Conservation (phyloP, 2,113 vertebrate species). For the Vanacampus margaritifer region DNA sequence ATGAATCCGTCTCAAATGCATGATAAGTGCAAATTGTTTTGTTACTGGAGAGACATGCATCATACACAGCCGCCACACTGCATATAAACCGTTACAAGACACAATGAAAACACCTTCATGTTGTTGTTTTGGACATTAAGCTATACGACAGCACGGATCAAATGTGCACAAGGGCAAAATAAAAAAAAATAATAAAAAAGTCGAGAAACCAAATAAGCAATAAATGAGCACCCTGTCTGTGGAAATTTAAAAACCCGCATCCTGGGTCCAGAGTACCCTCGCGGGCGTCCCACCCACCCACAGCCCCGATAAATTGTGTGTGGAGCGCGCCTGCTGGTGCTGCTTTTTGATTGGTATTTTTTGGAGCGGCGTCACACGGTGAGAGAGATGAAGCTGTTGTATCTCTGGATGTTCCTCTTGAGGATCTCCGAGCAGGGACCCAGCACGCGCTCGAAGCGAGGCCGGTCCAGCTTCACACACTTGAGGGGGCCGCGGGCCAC, state of each 20-base stretch:
- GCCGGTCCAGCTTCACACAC: constrained; percentile 93
- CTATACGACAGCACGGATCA: constrained; percentile 71
- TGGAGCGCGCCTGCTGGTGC: constrained; percentile 47
- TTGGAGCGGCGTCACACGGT: constrained; percentile 77
- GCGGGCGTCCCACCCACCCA: too few relatives aligned
- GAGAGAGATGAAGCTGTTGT: constrained; percentile 98
- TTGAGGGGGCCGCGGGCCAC: constrained; percentile 91
- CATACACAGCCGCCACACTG: constrained; percentile 56
- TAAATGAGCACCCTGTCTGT: constrained; percentile 44
- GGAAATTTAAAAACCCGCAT: constrained; percentile 34
- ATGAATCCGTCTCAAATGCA: constrained; percentile 36
- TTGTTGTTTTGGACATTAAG: constrained; percentile 67
- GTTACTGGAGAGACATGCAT: constrained; percentile 50
- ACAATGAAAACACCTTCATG: constrained; percentile 26
- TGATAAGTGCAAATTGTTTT: constrained; percentile 37
- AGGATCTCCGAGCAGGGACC: constrained; percentile 97
- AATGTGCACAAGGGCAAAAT: constrained; percentile 72
- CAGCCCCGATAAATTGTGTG: constrained; percentile 37
- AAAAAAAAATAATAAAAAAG: constrained; percentile 48
- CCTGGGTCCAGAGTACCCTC: constrained; percentile 27
- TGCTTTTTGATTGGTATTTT: neutral
- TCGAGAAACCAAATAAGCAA: constrained; percentile 48
- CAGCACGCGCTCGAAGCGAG: constrained; percentile 92
- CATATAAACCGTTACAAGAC: constrained; percentile 52
- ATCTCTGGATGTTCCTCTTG: constrained; percentile 96